Base-by-base conservation (phyloP, 2,888 invertebrate genomes). In the Heliothis peltigera region DNA sequence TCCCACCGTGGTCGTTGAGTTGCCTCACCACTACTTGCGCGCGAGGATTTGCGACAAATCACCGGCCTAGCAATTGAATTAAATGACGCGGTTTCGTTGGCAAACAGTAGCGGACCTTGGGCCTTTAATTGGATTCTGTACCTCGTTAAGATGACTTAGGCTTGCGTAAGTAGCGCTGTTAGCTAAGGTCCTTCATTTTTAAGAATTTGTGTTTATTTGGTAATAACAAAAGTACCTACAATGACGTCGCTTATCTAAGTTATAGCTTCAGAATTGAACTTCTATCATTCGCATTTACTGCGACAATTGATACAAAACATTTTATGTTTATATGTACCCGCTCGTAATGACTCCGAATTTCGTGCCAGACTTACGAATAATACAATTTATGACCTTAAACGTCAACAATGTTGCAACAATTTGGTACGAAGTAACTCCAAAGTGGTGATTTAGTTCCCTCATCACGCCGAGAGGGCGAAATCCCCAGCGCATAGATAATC, bases 81-180 rank as follows among this genome's bases (percentile, higher is more conserved):
- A 73, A 73, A 65, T 75, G 75, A 42, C 65, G 73, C 57, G 73
- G 73, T 73, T 73, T 65, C 17, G 53, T 74, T 70, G 56, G 22
- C 53, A 60, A 47, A 64, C 7, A 55, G 18, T 43, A 25, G 47
- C 19, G 8, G 57, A 59, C 70, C 70, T 74, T 70, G 75, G 35
- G 39, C 21, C 55, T 69, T 74, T 75, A 74, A 74, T 75, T 75
- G 59, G 52, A 60, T 70, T 64, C 25, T 19, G 48, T 56, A 22
- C 21, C 64, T 74, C 32, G 64, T 64, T 60, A 54, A 49, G 51
- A 70, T 68, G 56, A 64, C 64, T 70, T 68, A 32, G 68, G 70
- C 62, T 54, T 68, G 15, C 51, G 42, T 39, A 63, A 63, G 39
- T 35, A 44, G 21, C 15, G 10, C 48, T 35, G 49, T 68, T 70